Conservation (phyloP, 2,888 invertebrate genomes). For the Limnephilus auricula region DNA sequence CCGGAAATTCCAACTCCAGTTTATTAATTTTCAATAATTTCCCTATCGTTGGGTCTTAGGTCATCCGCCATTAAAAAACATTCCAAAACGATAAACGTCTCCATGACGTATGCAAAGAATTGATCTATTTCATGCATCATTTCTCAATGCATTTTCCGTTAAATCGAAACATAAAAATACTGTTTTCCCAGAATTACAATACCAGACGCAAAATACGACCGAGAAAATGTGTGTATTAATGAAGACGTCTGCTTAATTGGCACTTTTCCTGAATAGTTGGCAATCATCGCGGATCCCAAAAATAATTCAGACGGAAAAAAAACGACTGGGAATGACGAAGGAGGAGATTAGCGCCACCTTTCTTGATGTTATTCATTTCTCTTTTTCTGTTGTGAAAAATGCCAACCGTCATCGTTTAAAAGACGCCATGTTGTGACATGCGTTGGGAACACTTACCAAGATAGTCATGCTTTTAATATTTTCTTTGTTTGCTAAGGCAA, state of each 20-base stretch:
- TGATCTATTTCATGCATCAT: not conserved
- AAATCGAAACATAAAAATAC: not conserved
- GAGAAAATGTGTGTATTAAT: not conserved
- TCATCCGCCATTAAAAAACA: not conserved
- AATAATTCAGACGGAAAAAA: conserved; percentile 7
- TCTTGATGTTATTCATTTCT: not conserved
- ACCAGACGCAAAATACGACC: not conserved
- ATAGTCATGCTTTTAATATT: not conserved
- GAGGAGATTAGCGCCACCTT: conserved; percentile 27
- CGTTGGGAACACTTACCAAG: not conserved
- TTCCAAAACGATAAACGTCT: not conserved
- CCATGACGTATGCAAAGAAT: not conserved
- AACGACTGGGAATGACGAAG: not conserved
- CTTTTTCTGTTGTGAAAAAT: not conserved
- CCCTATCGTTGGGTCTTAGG: no score
- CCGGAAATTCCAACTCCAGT: no score
- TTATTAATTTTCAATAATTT: no score
- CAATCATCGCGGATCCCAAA: not conserved
- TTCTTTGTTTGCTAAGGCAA: not conserved
- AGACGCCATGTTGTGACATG: not conserved
- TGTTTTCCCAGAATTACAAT: not conserved
- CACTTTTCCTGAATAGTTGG: conserved; percentile 39
- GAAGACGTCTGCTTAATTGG: conserved; percentile 31
- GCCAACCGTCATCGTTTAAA: conserved; percentile 2
- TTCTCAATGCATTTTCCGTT: not conserved